Conservation (phyloP, 2,888 invertebrate genomes). For the Eristalinus sepulchralis region DNA sequence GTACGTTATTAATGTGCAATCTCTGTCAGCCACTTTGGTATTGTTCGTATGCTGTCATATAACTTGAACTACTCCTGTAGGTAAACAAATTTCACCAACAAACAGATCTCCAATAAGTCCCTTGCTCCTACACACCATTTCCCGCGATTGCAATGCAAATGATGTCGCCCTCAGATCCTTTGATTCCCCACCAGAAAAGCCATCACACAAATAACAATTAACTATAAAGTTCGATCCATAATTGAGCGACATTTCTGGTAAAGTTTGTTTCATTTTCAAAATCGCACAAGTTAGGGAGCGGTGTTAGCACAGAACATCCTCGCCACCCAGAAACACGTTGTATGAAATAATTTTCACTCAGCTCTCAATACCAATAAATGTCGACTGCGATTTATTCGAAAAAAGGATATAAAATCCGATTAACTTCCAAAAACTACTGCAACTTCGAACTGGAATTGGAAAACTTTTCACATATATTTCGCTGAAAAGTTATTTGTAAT, state of each 20-base stretch:
- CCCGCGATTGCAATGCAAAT: background rate
- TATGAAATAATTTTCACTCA: conserved; percentile 67
- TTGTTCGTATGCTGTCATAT: too few species aligned
- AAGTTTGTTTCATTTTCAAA: background rate
- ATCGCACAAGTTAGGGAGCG: background rate
- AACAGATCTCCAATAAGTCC: too few species aligned
- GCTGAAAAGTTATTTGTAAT: conserved; percentile 70
- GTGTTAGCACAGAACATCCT: background rate
- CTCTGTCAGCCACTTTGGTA: too few species aligned
- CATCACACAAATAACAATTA: background rate
- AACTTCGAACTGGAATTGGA: conserved; percentile 70
- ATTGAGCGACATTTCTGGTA: background rate
- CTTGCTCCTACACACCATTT: too few species aligned
- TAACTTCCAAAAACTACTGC: conserved; percentile 70
- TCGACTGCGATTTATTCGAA: conserved; percentile 62
- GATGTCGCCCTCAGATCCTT: background rate
- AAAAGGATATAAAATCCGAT: conserved; percentile 70
- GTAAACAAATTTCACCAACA: too few species aligned
- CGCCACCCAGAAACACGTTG: conserved; percentile 20
- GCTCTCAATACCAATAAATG: conserved; percentile 67
- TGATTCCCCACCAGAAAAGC: background rate
- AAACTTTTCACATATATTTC: conserved; percentile 71
- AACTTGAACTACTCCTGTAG: too few species aligned
- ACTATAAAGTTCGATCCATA: background rate
- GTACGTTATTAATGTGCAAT: too few species aligned